Conservation (phyloP, 2,113 vertebrate genomes). For the Microtus montanus region DNA sequence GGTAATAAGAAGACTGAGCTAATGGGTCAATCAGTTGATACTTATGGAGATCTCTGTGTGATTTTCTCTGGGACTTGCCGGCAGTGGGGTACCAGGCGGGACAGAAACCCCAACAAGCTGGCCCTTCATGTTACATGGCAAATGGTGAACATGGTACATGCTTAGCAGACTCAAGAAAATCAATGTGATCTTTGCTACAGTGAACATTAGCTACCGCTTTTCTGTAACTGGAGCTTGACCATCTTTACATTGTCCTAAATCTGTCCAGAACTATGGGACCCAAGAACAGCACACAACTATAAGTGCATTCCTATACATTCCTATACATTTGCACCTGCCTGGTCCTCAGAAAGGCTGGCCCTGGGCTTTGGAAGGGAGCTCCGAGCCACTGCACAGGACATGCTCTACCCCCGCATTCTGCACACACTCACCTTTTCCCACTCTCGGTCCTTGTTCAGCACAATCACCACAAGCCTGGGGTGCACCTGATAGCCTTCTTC, state of each 20-base stretch:
- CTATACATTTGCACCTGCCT: neutral
- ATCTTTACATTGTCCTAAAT: neutral
- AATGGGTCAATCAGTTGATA: too few relatives aligned
- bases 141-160: neutral
- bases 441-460: conserved; percentile 95
- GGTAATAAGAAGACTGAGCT: too few relatives aligned
- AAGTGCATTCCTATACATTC: neutral
- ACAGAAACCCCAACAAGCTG: too few relatives aligned
- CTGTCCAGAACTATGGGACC: neutral
- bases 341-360: neutral
- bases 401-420: neutral
- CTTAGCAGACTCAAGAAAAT: neutral
- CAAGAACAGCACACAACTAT: neutral
- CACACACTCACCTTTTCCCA: conserved; percentile 96
- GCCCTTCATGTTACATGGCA: too few relatives aligned
- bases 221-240: neutral
- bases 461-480: conserved; percentile 96
- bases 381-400: neutral
- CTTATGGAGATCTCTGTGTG: too few relatives aligned
- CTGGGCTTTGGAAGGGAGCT: neutral
- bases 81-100: too few relatives aligned
- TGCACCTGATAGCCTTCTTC: conserved; percentile 97
- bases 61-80: too few relatives aligned
- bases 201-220: neutral
- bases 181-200: neutral